Evolutionary conservation across 2,113 vertebrate species (phyloP).

Genomic region (Callorhinus ursinus): DNA sequence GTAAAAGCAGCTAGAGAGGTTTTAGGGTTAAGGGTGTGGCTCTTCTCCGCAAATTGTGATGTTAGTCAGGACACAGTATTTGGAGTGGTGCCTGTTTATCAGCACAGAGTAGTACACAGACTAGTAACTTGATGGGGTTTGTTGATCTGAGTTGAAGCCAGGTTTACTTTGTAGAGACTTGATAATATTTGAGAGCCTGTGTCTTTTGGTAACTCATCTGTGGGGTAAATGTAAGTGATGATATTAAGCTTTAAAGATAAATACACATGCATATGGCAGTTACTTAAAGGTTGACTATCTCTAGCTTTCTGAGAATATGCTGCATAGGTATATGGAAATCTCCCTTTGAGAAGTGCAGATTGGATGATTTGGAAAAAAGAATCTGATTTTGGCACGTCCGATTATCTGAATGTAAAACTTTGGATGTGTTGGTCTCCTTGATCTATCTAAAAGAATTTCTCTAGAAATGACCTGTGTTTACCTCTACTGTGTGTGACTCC

Average conservation of each 20-base stretch:
- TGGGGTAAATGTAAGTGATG: not conserved
- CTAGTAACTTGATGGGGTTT: not conserved
- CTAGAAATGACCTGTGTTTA: not conserved
- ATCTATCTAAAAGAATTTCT: not conserved
- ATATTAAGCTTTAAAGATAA: not conserved
- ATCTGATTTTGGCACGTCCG: not conserved
- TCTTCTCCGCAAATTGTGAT: not conserved
- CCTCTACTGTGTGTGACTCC: not conserved
- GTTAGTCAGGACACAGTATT: not conserved
- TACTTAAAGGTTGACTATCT: not conserved
- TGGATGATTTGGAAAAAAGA: not conserved
- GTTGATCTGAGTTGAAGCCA: not conserved
- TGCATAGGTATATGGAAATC: not conserved
- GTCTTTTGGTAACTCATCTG: not conserved
- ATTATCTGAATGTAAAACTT: not conserved
- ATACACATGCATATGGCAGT: not conserved
- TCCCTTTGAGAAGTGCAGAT: not conserved
- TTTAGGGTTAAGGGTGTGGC: not conserved
- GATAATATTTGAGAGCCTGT: not conserved
- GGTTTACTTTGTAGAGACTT: constrained; percentile 32
- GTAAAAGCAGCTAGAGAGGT: not conserved
- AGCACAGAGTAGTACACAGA: not conserved
- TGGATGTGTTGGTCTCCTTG: not conserved
- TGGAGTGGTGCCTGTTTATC: not conserved
- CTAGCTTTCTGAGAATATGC: not conserved